phyloP scores from a whole-genome alignment of 2,797 vertebrate species.

The Loriculus beryllinus region DNA sequence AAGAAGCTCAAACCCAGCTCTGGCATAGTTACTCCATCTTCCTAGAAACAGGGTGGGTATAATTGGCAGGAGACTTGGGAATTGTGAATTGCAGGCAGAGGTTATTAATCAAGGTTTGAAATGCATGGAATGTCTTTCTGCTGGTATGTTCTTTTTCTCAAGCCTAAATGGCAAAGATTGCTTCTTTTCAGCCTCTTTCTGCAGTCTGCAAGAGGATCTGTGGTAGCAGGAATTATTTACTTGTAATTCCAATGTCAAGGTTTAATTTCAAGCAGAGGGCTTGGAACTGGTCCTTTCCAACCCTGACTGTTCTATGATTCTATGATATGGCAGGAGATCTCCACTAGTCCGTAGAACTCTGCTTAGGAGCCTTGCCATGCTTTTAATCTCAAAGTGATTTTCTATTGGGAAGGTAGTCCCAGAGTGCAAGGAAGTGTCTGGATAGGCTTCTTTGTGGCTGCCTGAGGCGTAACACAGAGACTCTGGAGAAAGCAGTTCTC shows the following conservation, averaged over 20 bases:
- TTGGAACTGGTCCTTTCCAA: no score
- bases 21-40: background rate
- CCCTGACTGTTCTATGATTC: no score
- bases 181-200: background rate
- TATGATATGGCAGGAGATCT: background rate
- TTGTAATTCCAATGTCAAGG: background rate
- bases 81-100: background rate
- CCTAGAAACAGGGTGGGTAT: background rate
- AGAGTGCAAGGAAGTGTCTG: background rate
- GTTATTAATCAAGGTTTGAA: background rate
- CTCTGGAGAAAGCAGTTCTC: slow-evolving; percentile 50
- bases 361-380: fast-evolving
- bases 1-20: background rate
- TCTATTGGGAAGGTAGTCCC: background rate
- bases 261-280: background rate
- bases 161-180: background rate
- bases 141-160: background rate
- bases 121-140: background rate
- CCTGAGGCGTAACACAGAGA: background rate
- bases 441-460: background rate
- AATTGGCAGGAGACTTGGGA: background rate
- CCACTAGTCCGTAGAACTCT: background rate
- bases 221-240: background rate
- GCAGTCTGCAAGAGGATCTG: background rate
- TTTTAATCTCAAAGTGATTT: background rate